Evolutionary conservation across 92 coral and sea anemone species (phyloP), one percentile per base, ranked within the genome.

Genomic region (Actinostola sp.): DNA sequence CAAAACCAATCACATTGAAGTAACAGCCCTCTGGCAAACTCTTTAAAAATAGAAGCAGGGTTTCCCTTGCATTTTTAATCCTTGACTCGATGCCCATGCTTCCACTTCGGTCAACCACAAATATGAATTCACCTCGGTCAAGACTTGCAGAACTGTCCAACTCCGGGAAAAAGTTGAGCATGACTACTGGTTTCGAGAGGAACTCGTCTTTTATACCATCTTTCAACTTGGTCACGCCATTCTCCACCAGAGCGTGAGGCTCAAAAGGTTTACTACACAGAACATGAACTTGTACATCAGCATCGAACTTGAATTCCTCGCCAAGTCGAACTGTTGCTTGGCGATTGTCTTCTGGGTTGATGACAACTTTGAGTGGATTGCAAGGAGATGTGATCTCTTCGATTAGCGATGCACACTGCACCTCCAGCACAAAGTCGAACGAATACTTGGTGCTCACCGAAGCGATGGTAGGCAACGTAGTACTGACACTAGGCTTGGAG

Each of bases 1-100:
- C 98, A 82, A 93, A 93, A 21, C 97, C 97, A 66, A 93, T 67
- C 14, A 93, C 82, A 67, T 93, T 93, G 76, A 93, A 90, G 67
- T 77, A 85, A 33, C 98, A 93, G 35, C 88, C 92, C 12, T 84
- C 87, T 17, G 95, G 92, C 39, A 92, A 71, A 67, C 97, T 92
- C 63, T 92, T 92, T 8, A 92, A 75, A 66, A 89, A 92, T 29
- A 92, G 78, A 21, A 84, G 87, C 45, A 92, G 84, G 23, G 97
- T 89, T 54, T 86, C 79, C 7, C 73, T 79, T 7, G 97, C 97
- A 43, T 87, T 79, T 46, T 73, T 56, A 46, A 75, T 89, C 20
- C 79, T 61, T 30, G 71, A 52, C 0, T 90, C 95, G 16, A n/a
- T n/a, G n/a, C 49, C 8, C 95, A 92, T 92, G 57, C 97, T 92